Conservation (phyloP, 2,797 vertebrate genomes). For the Acropternis orthonyx region DNA sequence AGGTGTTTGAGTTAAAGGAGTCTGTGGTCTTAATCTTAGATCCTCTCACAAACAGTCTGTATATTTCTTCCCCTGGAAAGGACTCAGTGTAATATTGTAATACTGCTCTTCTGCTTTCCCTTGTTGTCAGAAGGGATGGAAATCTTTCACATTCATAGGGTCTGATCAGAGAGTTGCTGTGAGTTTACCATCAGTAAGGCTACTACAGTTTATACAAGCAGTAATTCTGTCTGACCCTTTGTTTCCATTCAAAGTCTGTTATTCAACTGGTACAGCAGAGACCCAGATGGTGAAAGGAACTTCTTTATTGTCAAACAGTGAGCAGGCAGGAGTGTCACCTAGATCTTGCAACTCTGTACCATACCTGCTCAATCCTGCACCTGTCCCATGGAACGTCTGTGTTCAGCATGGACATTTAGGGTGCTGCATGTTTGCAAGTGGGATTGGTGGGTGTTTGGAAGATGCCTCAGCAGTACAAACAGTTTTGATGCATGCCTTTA, state of each 20-base stretch:
- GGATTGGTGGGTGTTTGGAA: not conserved
- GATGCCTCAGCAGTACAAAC: not conserved
- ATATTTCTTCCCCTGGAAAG: not conserved
- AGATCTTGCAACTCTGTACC: not conserved
- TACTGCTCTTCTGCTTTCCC: not conserved
- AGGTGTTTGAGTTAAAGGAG: fast-evolving
- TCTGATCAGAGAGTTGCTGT: not conserved
- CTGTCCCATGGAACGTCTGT: not conserved
- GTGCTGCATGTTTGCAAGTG: not conserved
- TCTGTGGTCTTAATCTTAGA: not conserved
- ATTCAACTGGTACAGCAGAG: not conserved
- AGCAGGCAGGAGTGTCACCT: not conserved
- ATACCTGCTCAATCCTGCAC: not conserved
- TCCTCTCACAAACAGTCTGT: not conserved
- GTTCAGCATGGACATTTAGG: not conserved
- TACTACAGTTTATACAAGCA: not conserved
- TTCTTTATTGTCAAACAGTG: not conserved
- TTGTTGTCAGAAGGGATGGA: not conserved
- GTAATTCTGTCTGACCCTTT: not conserved
- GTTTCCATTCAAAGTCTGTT: not conserved
- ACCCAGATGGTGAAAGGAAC: not conserved
- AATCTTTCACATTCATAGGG: fast-evolving
- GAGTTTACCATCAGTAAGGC: not conserved
- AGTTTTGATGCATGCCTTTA: not conserved
- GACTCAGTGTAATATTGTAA: not conserved